Evolutionary conservation across 2,888 invertebrate genomes (phyloP), one percentile per base, ranked within the genome.

Genomic region (Habrosyne pyritoides): DNA sequence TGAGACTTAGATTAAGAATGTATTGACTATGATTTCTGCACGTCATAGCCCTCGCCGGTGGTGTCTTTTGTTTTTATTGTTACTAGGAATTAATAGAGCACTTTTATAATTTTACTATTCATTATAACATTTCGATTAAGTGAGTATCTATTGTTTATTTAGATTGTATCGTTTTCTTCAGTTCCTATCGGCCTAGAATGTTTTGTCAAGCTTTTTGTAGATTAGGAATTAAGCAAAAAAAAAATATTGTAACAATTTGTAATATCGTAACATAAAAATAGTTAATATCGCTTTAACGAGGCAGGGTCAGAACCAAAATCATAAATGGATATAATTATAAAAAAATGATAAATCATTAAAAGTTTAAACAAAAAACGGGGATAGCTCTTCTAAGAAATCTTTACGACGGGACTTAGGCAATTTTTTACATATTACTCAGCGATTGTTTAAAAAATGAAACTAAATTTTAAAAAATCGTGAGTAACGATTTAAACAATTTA

Each of bases 271-370:
- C 76, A 81, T 83, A 79, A 82, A 76, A 79, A 83, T 87, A 87
- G 82, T 77, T 83, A 75, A 75, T 87, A 89, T 89, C 81, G 90
- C 91, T 91, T 91, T 84, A 89, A 90, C 88, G 87, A 91, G 85
- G 91, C 91, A 92, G 91, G 91, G 91, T 91, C 88, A 84, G 81
- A 85, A 89, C 84, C 86, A 88, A 84, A 86, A 87, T 86, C 87
- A 83, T 81, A 81, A 83, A 81, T 79, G 73, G 78, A 77, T 82
- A 78, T 42, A 42, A 42, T 18, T 42, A 18, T 42, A 75, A 77
- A 73, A 72, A 75, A 77, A 76, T 73, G 69, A 71, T 65, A 76
- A 75, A 79, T 75, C 75, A 76, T 80, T 75, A 70, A 76, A 75
- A 71, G 68, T 18, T 33, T 73, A 67, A 63, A 74, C 64, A 71